phyloP scores from a whole-genome alignment of 2,888 invertebrate species.

The Ligdia adustata region DNA sequence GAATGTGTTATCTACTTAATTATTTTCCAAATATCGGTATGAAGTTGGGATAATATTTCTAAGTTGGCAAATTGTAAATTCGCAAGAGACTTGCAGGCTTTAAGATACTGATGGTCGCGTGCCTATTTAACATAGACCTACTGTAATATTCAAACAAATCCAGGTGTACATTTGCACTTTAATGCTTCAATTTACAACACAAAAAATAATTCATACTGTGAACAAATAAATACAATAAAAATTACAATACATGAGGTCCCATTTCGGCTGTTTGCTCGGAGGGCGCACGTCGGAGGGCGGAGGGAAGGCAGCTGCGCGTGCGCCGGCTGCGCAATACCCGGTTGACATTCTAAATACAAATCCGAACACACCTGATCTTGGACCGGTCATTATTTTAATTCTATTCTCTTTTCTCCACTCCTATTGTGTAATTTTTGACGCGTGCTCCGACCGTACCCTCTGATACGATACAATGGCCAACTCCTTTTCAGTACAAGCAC shows the following conservation, averaged over 20 bases:
- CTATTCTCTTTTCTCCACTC: constrained; percentile 59
- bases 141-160: constrained; percentile 26
- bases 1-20: no score
- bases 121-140: no score
- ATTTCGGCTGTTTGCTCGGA: constrained; percentile 65
- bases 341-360: constrained; percentile 76
- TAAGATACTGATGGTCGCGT: constrained; percentile 8
- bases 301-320: constrained; percentile 75
- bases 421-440: constrained; percentile 51
- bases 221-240: constrained; percentile 48
- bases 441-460: constrained; percentile 50
- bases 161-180: constrained; percentile 40
- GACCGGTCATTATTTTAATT: constrained; percentile 74
- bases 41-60: no score
- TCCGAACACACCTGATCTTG: constrained; percentile 78
- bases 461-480: constrained; percentile 36
- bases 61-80: no score
- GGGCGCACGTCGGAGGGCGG: constrained; percentile 64
- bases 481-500: constrained; percentile 10
- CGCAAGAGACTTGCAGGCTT: no score
- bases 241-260: constrained; percentile 63
- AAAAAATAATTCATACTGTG: constrained; percentile 35
- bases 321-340: constrained; percentile 71
- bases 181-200: constrained; percentile 35
- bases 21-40: no score